A percentile compares a stretch with the other conserved stretches of the same genome.
Evolutionary conservation across 2,113 vertebrate genomes (phyloP).

Genomic region (Gymnobelideus leadbeateri): DNA sequence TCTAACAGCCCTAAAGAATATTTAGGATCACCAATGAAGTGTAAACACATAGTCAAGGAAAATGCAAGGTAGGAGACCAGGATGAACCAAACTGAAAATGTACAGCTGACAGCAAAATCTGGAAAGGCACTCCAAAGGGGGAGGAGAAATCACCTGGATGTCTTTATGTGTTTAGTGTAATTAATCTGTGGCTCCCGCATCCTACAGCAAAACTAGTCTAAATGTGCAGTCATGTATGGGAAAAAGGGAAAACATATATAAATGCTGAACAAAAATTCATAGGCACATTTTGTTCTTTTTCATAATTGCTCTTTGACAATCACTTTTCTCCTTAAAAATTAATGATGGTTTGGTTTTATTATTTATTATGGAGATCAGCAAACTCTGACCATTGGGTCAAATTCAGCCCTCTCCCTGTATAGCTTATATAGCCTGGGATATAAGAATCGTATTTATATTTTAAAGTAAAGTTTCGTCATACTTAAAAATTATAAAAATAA

Average conservation of each 20-base stretch:
- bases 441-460: no score
- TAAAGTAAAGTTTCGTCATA: no score
- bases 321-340: background rate
- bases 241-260: background rate
- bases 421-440: background rate
- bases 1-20: slow-evolving; percentile 27
- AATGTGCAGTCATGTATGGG: background rate
- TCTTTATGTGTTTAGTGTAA: background rate
- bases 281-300: slow-evolving; percentile 40
- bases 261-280: background rate
- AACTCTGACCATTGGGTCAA: background rate
- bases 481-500: no score
- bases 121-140: background rate
- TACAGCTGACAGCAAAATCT: slow-evolving; percentile 24
- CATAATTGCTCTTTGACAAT: slow-evolving; percentile 25
- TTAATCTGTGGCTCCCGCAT: background rate
- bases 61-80: background rate
- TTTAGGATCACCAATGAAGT: slow-evolving; percentile 36
- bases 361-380: slow-evolving; percentile 12
- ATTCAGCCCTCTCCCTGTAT: background rate
- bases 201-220: slow-evolving; percentile 21
- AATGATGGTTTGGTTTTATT: slow-evolving; percentile 26
- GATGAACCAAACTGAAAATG: background rate
- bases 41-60: slow-evolving; percentile 11
- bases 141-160: background rate